phyloP scores from a whole-genome alignment of 2,888 invertebrate genomes.

The Prosopocoilus inquinatus region DNA sequence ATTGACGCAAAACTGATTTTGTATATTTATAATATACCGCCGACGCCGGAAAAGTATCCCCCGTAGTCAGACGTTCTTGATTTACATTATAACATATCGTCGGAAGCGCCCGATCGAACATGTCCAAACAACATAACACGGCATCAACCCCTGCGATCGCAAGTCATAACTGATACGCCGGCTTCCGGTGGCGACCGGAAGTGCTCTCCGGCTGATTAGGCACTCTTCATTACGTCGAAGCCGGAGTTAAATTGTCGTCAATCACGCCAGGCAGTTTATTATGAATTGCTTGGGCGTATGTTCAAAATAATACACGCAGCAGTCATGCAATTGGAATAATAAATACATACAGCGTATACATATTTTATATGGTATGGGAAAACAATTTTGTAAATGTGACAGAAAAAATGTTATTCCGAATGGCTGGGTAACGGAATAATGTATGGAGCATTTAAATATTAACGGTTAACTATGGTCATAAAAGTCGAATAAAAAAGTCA shows the following conservation, averaged over 20 bases:
- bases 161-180: conserved; percentile 39
- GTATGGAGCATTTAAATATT: conserved; percentile 46
- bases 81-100: conserved; percentile 18
- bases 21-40: no score
- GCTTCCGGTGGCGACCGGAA: conserved; percentile 44
- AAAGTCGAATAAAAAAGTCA: conserved; percentile 10
- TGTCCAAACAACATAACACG: conserved; percentile 30
- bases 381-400: conserved; percentile 46
- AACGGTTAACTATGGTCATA: conserved; percentile 5
- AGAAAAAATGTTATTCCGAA: conserved; percentile 39
- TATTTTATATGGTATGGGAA: conserved; percentile 45
- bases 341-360: conserved; percentile 40
- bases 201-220: conserved; percentile 46
- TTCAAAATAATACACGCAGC: conserved; percentile 38
- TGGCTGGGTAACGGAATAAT: conserved; percentile 39
- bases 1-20: no score
- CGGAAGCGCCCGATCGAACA: conserved; percentile 19
- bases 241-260: conserved; percentile 41
- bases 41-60: conserved; percentile 13
- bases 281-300: conserved; percentile 44
- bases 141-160: conserved; percentile 23
- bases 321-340: conserved; percentile 40
- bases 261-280: conserved; percentile 46
- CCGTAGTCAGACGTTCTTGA: conserved; percentile 11
- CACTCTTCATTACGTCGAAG: conserved; percentile 42